Percentiles rank a stretch among this genome's conserved stretches.
These are phyloP conservation scores for Drosophila meridiana DNA, from an alignment of 2,888 invertebrate species.

Conservation along the genomic window DNA sequence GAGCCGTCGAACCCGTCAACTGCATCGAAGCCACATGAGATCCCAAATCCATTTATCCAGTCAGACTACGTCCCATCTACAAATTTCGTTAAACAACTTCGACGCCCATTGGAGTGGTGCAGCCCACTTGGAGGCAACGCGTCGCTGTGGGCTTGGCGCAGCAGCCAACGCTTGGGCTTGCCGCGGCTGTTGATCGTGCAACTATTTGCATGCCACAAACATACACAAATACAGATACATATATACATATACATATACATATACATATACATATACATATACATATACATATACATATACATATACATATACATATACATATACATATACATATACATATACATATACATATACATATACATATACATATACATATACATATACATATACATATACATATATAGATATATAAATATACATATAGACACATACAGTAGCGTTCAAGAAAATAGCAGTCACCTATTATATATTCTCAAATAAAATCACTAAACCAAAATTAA, in stretches of 20 bases:
- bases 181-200: constrained; percentile 2
- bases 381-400: background rate
- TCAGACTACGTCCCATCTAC: background rate
- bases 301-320: background rate
- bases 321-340: background rate
- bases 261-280: background rate
- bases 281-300: no score
- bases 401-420: no score
- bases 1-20: background rate
- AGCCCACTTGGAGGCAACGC: constrained; percentile 1
- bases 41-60: background rate
- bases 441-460: no score
- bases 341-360: no score
- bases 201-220: constrained; percentile 3
- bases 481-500: no score
- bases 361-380: background rate
- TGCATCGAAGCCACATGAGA: background rate
- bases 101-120: background rate
- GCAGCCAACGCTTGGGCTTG: constrained; percentile 6
- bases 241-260: background rate
- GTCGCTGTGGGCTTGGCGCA: background rate
- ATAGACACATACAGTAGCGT: no score
- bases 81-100: background rate
- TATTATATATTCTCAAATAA: no score
- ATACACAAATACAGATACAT: background rate